Percentiles rank a stretch among this genome's conserved stretches.
These are phyloP conservation scores for Elaphurus davidianus DNA, from an alignment of 2,113 vertebrate genomes.

Conservation along the genomic window DNA sequence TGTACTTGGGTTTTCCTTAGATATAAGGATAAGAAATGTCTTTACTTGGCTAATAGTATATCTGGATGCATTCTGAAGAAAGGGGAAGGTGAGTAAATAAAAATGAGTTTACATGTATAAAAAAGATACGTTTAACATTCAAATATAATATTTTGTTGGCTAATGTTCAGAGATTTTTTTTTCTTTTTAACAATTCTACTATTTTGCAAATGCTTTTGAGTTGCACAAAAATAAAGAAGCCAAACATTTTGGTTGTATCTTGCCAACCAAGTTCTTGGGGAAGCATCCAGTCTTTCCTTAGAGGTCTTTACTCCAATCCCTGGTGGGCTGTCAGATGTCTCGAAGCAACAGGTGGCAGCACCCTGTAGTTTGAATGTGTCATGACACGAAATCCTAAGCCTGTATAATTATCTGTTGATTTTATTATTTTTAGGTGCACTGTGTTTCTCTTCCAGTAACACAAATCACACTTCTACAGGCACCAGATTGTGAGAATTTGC, in stretches of 20 bases:
- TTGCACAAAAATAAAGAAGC: background rate
- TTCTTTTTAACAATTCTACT: background rate
- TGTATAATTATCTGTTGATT: background rate
- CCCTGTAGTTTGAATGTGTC: background rate
- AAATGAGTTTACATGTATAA: background rate
- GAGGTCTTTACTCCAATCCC: background rate
- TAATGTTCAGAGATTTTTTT: background rate
- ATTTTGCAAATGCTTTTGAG: background rate
- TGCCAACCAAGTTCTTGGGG: background rate
- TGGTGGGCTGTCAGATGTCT: slow-evolving; percentile 29
- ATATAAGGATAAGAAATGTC: background rate
- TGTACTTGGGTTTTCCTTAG: background rate
- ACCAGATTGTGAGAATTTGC: slow-evolving; percentile 17
- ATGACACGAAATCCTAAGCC: background rate
- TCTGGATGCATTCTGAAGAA: background rate
- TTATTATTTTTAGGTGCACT: slow-evolving; percentile 28
- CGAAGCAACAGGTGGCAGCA: background rate
- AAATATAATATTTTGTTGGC: background rate
- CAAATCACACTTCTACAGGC: background rate
- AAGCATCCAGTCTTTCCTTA: background rate
- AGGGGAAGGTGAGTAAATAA: background rate
- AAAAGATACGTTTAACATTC: background rate
- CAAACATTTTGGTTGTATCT: background rate
- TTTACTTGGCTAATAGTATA: background rate
- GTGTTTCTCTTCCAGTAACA: background rate